Percentiles rank a stretch among this genome's conserved stretches.
Conservation (phyloP, 1,140 invertebrate genomes). For the Ridgeia piscesae region DNA sequence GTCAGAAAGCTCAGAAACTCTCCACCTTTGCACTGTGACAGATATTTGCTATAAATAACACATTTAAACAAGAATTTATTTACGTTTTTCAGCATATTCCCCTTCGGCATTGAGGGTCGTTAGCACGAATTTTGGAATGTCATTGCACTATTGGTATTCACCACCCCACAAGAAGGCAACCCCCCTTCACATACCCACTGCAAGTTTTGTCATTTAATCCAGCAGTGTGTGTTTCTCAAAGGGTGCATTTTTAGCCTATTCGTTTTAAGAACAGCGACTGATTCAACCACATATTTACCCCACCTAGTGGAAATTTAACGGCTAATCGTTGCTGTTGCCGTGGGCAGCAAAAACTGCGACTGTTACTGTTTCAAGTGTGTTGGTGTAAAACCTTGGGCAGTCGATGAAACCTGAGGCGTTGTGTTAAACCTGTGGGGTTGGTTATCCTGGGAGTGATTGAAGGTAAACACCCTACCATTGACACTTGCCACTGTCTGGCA, state of each 20-base stretch:
- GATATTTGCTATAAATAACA: neutral
- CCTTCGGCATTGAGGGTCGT: neutral
- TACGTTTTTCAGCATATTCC: neutral
- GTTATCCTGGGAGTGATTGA: neutral
- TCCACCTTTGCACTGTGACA: neutral
- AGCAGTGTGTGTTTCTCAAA: neutral
- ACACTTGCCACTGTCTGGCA: too few species aligned
- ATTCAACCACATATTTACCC: neutral
- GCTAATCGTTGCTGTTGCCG: neutral
- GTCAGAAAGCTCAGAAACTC: neutral
- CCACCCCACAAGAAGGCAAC: too few species aligned
- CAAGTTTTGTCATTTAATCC: neutral
- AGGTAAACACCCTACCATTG: neutral
- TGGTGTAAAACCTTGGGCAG: neutral
- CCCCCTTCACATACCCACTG: neutral
- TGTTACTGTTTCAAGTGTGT: neutral
- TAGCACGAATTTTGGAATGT: neutral
- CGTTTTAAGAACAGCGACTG: neutral
- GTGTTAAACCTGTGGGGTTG: neutral
- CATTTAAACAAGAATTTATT: neutral
- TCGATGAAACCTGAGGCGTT: neutral
- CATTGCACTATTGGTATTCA: too few species aligned
- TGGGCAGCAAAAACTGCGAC: neutral
- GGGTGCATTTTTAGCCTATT: neutral
- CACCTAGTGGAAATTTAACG: neutral